phyloP scores from a whole-genome alignment of 2,888 invertebrate genomes.

The Nineta flava region DNA sequence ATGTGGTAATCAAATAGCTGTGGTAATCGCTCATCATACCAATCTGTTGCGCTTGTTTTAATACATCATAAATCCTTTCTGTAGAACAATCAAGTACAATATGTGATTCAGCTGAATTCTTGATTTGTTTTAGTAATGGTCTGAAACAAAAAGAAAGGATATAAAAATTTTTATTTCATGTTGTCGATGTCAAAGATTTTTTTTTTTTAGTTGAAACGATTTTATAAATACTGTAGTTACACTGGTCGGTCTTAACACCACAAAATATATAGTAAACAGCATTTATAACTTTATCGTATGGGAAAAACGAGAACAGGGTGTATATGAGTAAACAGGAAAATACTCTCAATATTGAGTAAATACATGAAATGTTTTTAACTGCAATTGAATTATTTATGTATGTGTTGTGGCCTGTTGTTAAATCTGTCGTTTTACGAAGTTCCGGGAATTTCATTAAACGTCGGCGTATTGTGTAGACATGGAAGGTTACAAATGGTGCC shows the following conservation, averaged over 20 bases:
- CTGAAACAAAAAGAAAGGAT: slow-evolving; percentile 31
- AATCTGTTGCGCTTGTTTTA: slow-evolving; percentile 89
- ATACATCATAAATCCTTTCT: slow-evolving; percentile 67
- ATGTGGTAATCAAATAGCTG: slow-evolving; percentile 81
- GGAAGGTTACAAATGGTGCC: too few species aligned
- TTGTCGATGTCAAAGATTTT: not conserved
- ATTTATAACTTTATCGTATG: too few species aligned
- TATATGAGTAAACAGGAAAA: too few species aligned
- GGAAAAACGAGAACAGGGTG: too few species aligned
- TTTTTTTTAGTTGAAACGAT: not conserved
- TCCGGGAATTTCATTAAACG: too few species aligned
- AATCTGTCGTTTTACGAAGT: too few species aligned
- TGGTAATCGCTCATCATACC: slow-evolving; percentile 96
- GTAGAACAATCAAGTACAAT: slow-evolving; percentile 82
- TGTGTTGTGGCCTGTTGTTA: too few species aligned
- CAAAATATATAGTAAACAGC: too few species aligned
- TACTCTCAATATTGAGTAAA: too few species aligned
- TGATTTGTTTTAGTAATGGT: slow-evolving; percentile 77
- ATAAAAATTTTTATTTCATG: not conserved
- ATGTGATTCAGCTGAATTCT: slow-evolving; percentile 81
- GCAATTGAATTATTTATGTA: too few species aligned
- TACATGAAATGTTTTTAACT: too few species aligned
- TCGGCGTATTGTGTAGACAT: too few species aligned
- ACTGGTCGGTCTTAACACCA: not conserved
- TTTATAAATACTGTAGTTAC: not conserved